Base-by-base conservation (phyloP, 2,888 invertebrate species). In the Monopis laevigella region DNA sequence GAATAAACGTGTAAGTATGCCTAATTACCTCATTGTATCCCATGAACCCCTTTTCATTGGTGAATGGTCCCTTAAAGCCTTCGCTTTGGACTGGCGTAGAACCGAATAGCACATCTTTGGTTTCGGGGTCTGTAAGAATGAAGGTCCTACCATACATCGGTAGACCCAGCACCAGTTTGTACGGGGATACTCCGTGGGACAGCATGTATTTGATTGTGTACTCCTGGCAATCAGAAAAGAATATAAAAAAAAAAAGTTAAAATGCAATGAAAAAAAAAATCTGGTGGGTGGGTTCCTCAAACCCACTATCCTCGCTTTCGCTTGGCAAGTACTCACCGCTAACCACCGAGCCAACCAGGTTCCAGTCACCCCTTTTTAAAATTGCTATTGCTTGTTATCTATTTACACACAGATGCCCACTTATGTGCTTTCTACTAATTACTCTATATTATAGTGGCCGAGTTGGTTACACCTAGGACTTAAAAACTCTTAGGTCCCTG, bases 141-240 rank as follows among this genome's bases (percentile, higher is more conserved):
- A 92, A 95, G 3, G 90, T 91, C 21, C 93, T 80, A 0, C 95
- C 95, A 55, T 95, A 95, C 59, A 92, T 84, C 0, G 93, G 91
- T 2, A 95, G 61, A 1, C 95, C 95, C 12, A 95, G 59, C 0
- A 95, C 89, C 48, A 94, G 62, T 68, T 95, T 95, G 40, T 85
- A 83, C 0, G 88, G 81, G 2, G 88, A 86, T 1, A 91, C 91
- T 2, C 93, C 93, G 49, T 87, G 73, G 39, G 84, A 67, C 1
- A 93, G 54, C 64, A 92, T 85, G 62, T 92, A 88, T 40, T 89
- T 86, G 1, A 93, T 84, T 10, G 89, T 88, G 59, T 77, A 88
- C 72, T 90, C 86, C 91, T 92, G 62, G 2, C 58, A 27, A 39
- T 24, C 24, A 24, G 24, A 7, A 7, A 24, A 6, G 10, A 7